phyloP scores from a whole-genome alignment of 2,888 invertebrate species.

The Drosophila yooni region DNA sequence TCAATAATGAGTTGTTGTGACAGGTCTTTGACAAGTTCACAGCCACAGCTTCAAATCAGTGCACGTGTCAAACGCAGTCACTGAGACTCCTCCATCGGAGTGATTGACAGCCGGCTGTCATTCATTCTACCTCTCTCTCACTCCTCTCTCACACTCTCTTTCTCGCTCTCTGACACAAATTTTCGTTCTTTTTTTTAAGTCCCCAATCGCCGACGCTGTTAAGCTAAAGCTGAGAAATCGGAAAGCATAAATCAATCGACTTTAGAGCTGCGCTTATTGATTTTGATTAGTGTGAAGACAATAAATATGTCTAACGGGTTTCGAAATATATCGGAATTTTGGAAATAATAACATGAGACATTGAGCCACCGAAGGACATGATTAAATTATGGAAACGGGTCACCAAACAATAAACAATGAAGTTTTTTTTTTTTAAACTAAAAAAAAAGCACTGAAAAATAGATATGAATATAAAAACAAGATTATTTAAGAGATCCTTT shows the following conservation, averaged over 20 bases:
- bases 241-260: not conserved
- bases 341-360: not conserved
- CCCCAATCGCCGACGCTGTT: not conserved
- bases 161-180: not conserved
- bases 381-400: not conserved
- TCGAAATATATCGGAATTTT: not conserved
- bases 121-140: not conserved
- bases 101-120: slow-evolving; percentile 17
- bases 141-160: too few species aligned
- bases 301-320: not conserved
- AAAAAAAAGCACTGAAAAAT: not conserved
- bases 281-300: not conserved
- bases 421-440: not conserved
- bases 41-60: slow-evolving; percentile 38
- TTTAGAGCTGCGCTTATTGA: not conserved
- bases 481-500: not conserved
- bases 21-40: slow-evolving; percentile 59
- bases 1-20: slow-evolving; percentile 66
- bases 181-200: not conserved
- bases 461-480: not conserved
- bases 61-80: slow-evolving; percentile 53
- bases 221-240: not conserved
- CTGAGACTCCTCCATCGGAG: not conserved
- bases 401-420: not conserved
- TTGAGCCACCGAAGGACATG: not conserved